Conservation (phyloP, 2,888 invertebrate species). For the Synergus japonicus region DNA sequence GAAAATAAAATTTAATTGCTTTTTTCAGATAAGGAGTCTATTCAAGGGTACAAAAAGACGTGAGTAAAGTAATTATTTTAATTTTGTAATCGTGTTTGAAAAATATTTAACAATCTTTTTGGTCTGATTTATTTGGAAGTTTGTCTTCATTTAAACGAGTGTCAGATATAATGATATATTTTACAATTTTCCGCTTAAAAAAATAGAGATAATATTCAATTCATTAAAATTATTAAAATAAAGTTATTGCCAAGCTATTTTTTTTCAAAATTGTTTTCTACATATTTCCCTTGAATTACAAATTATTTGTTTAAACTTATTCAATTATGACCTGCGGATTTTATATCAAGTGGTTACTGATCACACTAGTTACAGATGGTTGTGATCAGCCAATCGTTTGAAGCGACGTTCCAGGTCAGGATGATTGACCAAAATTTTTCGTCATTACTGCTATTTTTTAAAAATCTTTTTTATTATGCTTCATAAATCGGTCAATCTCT, state of each 20-base stretch:
- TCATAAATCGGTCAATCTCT: not conserved
- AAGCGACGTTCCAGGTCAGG: not conserved
- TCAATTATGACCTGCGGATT: not conserved
- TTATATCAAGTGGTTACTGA: not conserved
- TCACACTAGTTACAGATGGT: not conserved
- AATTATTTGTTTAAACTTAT: not conserved
- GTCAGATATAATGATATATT: not conserved
- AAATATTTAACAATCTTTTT: not conserved
- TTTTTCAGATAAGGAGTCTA: not conserved
- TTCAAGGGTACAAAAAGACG: not conserved
- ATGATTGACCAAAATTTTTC: not conserved
- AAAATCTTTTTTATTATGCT: not conserved
- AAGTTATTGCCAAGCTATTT: not conserved
- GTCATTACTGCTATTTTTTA: not conserved
- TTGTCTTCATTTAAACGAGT: not conserved
- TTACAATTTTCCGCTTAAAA: not conserved
- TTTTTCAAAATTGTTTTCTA: not conserved
- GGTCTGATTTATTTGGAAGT: not conserved
- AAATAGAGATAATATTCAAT: not conserved
- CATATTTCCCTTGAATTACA: not conserved
- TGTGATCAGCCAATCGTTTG: conserved; percentile 2
- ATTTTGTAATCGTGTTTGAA: not conserved
- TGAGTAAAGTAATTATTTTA: not conserved
- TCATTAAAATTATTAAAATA: not conserved
- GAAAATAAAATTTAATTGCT: not conserved